phyloP scores from a whole-genome alignment of 2,888 invertebrate species.

The Pristionchus fissidentatus region DNA sequence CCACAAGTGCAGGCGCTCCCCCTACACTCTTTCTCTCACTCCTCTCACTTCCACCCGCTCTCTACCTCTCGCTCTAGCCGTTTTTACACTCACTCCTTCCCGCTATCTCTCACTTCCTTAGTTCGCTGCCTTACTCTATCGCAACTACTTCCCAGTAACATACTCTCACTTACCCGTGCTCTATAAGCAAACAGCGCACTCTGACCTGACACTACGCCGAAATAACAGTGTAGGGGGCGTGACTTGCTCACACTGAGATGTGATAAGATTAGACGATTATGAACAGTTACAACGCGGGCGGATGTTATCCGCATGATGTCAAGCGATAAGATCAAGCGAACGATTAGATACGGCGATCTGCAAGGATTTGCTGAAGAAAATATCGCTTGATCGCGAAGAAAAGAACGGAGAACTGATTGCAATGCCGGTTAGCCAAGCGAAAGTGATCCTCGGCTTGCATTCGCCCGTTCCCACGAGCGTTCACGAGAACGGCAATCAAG shows the following conservation, averaged over 20 bases:
- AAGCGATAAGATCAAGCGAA: not conserved
- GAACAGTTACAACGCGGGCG: not conserved
- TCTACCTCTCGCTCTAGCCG: too few relatives aligned
- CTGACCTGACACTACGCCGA: not conserved
- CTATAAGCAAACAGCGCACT: not conserved
- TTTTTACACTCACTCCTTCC: not conserved
- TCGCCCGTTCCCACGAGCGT: slow-evolving; percentile 7
- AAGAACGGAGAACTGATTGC: not conserved
- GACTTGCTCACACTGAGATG: slow-evolving; percentile 5
- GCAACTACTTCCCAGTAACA: slow-evolving; percentile 26
- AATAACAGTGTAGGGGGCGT: too few relatives aligned
- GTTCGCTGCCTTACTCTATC: not conserved
- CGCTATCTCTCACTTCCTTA: not conserved
- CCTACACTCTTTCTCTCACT: slow-evolving; percentile 7
- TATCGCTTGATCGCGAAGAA: not conserved
- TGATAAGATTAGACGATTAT: too few relatives aligned
- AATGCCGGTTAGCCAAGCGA: not conserved
- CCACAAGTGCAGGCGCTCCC: slow-evolving; percentile 14
- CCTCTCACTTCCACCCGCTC: not conserved
- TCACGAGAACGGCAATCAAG: slow-evolving; percentile 27
- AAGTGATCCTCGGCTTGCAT: not conserved
- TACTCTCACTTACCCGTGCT: not conserved
- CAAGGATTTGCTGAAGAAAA: not conserved
- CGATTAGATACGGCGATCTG: not conserved
- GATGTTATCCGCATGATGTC: not conserved